A percentile compares a stretch with the other conserved stretches of the same genome.
phyloP scores from a whole-genome alignment of 2,797 vertebrate genomes.

The Hydrocynus forskahlii region DNA sequence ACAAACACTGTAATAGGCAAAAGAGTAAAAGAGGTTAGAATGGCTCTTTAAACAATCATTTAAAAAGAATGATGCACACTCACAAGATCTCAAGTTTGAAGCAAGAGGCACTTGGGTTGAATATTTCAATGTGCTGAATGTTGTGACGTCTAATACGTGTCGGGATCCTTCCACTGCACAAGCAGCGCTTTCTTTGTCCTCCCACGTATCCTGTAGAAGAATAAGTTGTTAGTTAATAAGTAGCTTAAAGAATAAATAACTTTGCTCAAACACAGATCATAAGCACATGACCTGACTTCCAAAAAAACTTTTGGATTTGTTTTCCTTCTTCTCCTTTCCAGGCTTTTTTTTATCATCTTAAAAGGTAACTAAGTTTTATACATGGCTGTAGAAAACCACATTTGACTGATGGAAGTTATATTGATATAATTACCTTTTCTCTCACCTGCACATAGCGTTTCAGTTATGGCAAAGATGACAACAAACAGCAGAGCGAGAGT shows the following conservation, averaged over 20 bases:
- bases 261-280: neutral
- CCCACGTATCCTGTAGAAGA: slow-evolving; percentile 12
- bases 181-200: slow-evolving; percentile 44
- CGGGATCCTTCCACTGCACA: slow-evolving; percentile 18
- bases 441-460: slow-evolving; percentile 50
- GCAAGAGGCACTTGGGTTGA: slow-evolving; percentile 45
- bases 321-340: neutral
- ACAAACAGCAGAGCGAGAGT: slow-evolving; percentile 33
- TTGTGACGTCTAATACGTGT: neutral
- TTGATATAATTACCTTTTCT: neutral
- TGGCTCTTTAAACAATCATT: neutral
- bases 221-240: too few relatives aligned
- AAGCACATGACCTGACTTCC: neutral
- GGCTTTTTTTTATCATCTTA: neutral
- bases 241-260: neutral
- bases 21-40: too few relatives aligned
- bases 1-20: too few relatives aligned
- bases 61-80: slow-evolving; percentile 19
- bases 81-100: slow-evolving; percentile 53
- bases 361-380: neutral
- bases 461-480: slow-evolving; percentile 37
- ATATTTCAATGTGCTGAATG: neutral
- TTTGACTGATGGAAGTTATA: neutral
- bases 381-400: neutral
- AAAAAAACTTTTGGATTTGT: neutral